These are phyloP conservation scores for Aldrovandia affinis DNA, from an alignment of 2,797 vertebrate genomes.

Conservation along the genomic window DNA sequence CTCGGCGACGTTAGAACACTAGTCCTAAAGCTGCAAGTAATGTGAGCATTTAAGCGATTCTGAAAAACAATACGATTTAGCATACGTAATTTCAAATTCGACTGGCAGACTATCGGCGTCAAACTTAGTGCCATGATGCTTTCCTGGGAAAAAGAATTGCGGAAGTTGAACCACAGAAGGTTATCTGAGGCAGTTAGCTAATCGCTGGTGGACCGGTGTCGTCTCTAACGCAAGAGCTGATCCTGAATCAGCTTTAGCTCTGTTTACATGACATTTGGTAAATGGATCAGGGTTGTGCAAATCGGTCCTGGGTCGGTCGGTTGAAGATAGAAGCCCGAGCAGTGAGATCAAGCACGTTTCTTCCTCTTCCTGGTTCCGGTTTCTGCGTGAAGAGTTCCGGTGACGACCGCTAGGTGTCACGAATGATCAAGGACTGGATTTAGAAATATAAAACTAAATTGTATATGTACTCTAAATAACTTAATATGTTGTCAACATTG, in stretches of 20 bases:
- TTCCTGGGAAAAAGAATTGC: not conserved
- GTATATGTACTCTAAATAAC: not conserved
- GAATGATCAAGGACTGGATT: not conserved
- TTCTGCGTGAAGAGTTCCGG: not conserved
- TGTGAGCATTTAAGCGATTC: conserved; percentile 13
- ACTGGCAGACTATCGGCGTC: conserved; percentile 29
- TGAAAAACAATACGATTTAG: conserved; percentile 36
- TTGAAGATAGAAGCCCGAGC: not conserved
- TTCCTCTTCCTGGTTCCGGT: conserved; percentile 7
- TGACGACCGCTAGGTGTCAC: not conserved
- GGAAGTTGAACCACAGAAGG: conserved; percentile 1
- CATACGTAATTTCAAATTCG: conserved; percentile 39
- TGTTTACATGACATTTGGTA: not conserved
- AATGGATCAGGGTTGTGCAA: not conserved
- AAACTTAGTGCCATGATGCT: conserved; percentile 48
- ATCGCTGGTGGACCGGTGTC: not conserved
- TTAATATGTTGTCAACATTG: not conserved
- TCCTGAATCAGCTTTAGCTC: not conserved
- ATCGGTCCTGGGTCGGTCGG: not conserved
- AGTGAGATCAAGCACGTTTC: not conserved
- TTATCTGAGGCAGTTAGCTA: not conserved
- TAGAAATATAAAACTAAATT: too few relatives aligned
- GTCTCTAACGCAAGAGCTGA: not conserved
- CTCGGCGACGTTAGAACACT: not conserved
- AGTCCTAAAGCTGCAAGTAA: conserved; percentile 34